These are phyloP conservation scores for Acanthornis magna DNA, from an alignment of 2,797 vertebrate species.

Conservation along the genomic window DNA sequence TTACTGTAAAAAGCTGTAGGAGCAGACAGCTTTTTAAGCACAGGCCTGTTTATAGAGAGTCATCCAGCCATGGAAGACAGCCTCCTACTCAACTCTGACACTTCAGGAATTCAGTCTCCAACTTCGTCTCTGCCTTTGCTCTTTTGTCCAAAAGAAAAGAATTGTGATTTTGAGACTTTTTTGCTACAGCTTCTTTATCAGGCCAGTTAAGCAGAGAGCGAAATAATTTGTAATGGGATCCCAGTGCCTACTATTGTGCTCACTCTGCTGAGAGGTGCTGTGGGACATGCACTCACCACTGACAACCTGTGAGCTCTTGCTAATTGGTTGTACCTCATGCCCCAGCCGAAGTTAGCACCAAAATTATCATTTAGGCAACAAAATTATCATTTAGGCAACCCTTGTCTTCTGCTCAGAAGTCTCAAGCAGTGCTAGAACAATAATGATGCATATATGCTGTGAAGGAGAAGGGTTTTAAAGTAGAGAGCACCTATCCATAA, in stretches of 20 bases:
- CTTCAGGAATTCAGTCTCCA: not conserved
- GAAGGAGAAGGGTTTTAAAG: not conserved
- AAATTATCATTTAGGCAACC: not conserved
- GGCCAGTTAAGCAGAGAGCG: not conserved
- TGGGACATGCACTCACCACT: not conserved
- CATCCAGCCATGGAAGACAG: not conserved
- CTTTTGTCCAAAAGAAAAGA: not conserved
- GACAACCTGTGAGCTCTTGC: not conserved
- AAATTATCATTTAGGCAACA: not conserved
- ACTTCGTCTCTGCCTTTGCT: not conserved
- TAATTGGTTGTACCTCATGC: not conserved
- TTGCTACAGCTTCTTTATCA: not conserved
- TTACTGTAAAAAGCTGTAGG: not conserved
- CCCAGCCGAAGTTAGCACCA: not conserved
- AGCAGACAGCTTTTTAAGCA: not conserved
- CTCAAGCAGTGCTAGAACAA: not conserved
- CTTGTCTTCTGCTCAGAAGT: not conserved
- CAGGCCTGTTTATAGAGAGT: not conserved
- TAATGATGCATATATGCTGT: not conserved
- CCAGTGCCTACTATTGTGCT: not conserved
- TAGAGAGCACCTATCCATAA: not conserved
- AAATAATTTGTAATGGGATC: not conserved
- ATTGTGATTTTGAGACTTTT: not conserved
- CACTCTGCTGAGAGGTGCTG: not conserved
- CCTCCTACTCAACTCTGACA: not conserved